Percentiles rank a stretch among this genome's conserved stretches.
Conservation (phyloP, 2,113 vertebrate species). For the Danionella cerebrum region DNA sequence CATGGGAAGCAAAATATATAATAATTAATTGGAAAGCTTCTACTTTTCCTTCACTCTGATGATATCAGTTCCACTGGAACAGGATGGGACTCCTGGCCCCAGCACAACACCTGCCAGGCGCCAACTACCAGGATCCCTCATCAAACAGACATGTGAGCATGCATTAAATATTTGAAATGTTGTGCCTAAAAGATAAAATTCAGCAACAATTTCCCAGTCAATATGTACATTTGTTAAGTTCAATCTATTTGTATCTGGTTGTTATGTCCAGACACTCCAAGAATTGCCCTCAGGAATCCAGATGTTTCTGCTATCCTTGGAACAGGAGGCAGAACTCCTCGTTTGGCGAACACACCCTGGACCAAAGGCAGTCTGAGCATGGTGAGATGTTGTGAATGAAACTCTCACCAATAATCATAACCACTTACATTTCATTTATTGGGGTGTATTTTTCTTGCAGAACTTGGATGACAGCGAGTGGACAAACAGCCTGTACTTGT, state of each 20-base stretch:
- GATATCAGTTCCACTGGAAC: conserved; percentile 24
- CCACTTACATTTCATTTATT: too few relatives aligned
- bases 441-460: conserved; percentile 27
- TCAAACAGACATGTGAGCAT: conserved; percentile 33
- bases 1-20: not conserved
- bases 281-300: conserved; percentile 58
- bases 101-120: conserved; percentile 8
- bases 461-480: conserved; percentile 84
- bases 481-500: conserved; percentile 65
- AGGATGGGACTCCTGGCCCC: conserved; percentile 23
- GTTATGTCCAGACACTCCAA: conserved; percentile 57
- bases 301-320: conserved; percentile 68
- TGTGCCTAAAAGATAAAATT: too few relatives aligned
- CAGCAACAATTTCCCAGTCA: too few relatives aligned
- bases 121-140: conserved; percentile 22
- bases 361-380: conserved; percentile 55
- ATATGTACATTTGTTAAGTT: not conserved
- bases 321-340: conserved; percentile 60
- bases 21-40: not conserved
- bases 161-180: too few relatives aligned
- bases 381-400: too few relatives aligned
- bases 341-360: conserved; percentile 58
- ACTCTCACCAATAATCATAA: too few relatives aligned
- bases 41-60: conserved; percentile 6
- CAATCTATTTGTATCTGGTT: not conserved